phyloP scores from a whole-genome alignment of 2,888 invertebrate species.

The Labia minor region DNA sequence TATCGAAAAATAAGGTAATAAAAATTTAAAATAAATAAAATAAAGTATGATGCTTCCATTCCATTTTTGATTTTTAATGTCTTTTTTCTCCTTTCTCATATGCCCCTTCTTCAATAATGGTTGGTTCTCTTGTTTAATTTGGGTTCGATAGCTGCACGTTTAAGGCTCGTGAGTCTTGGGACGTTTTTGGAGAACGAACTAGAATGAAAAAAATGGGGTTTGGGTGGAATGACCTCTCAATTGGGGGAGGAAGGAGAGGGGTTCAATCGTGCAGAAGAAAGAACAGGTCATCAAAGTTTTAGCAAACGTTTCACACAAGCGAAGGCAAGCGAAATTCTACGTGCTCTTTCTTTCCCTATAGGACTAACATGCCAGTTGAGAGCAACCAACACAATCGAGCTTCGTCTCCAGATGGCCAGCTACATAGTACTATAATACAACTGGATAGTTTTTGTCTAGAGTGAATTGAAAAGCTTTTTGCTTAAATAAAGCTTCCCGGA shows the following conservation, averaged over 20 bases:
- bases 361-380: background rate
- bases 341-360: background rate
- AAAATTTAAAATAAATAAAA: too few species aligned
- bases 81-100: too few species aligned
- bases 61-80: too few species aligned
- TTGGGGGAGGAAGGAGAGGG: background rate
- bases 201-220: too few species aligned
- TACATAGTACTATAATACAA: too few species aligned
- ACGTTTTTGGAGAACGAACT: background rate
- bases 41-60: too few species aligned
- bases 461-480: background rate
- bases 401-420: too few species aligned
- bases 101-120: too few species aligned
- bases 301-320: constrained; percentile 20
- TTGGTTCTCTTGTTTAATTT: background rate
- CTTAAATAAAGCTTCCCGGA: background rate
- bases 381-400: too few species aligned
- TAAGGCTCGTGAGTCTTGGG: background rate
- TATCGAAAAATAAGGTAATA: too few species aligned
- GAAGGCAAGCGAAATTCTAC: background rate
- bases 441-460: background rate
- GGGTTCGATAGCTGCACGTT: background rate
- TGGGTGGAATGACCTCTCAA: too few species aligned
- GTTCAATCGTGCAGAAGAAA: constrained; percentile 23
- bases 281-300: constrained; percentile 24